phyloP scores from a whole-genome alignment of 1,140 invertebrate genomes.

The Sycophaga agraensis region DNA sequence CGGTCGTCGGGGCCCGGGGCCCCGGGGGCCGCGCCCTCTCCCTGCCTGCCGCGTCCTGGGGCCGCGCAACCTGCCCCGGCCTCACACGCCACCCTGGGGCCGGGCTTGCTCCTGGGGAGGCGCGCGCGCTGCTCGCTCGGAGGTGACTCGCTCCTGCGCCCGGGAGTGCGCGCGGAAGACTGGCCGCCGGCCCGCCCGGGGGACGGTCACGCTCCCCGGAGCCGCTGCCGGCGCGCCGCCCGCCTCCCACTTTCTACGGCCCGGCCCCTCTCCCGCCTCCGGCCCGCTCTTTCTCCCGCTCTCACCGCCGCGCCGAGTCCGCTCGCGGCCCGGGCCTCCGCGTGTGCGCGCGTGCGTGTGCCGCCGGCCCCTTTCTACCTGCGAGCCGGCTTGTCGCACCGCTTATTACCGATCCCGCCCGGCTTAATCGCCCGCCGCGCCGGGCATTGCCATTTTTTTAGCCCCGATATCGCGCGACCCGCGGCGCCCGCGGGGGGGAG shows the following conservation, averaged over 20 bases:
- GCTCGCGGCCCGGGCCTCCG: too few relatives aligned
- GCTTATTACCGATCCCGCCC: too few relatives aligned
- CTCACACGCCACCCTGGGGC: background rate
- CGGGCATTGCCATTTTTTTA: too few relatives aligned
- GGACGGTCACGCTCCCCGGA: conserved; percentile 11
- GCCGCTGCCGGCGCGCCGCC: conserved; percentile 24
- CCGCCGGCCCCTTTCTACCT: too few relatives aligned
- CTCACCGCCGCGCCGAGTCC: too few relatives aligned
- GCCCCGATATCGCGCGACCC: too few relatives aligned
- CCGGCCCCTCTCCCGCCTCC: conserved; percentile 17
- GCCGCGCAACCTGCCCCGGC: background rate
- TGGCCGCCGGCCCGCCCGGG: background rate
- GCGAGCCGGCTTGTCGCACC: too few relatives aligned
- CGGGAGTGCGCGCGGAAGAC: conserved; percentile 3
- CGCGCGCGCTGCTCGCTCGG: background rate
- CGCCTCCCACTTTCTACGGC: conserved; percentile 32
- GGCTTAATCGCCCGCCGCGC: too few relatives aligned
- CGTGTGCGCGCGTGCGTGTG: too few relatives aligned
- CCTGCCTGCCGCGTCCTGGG: background rate
- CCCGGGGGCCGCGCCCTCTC: too few relatives aligned
- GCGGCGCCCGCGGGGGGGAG: too few relatives aligned
- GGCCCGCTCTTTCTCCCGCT: conserved; percentile 20
- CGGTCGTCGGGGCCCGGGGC: background rate
- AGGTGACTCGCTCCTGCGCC: conserved; percentile 22
- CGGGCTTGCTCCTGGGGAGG: background rate